Conservation (phyloP, 1,140 invertebrate species). For the Oreohelix idahoensis region DNA sequence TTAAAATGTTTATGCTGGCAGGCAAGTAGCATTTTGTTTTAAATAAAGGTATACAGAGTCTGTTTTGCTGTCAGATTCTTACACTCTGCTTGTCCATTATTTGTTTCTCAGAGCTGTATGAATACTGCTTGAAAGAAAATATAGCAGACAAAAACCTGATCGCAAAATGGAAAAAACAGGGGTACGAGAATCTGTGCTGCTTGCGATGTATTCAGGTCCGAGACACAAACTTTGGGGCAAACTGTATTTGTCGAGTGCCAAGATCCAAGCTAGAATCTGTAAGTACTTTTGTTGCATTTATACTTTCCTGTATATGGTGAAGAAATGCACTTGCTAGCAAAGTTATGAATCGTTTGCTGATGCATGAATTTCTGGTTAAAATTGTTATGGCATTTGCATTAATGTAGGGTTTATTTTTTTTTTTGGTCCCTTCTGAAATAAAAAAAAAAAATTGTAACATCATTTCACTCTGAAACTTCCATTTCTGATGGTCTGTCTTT, state of each 20-base stretch:
- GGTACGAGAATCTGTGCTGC: conserved; percentile 99
- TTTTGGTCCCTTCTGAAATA: no score
- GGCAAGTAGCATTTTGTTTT: no score
- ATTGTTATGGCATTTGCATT: no score
- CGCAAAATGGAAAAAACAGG: conserved; percentile 99
- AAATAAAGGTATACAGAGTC: no score
- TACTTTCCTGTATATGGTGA: not conserved
- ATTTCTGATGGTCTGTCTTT: no score
- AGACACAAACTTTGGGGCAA: conserved; percentile 99
- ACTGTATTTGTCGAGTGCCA: conserved; percentile 98
- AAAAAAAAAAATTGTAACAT: no score
- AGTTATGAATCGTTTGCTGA: no score
- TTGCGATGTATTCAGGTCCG: conserved; percentile 98
- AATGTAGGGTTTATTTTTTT: no score
- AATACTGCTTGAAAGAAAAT: conserved; percentile 96
- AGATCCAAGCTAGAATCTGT: conserved; percentile 98
- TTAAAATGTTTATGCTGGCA: no score
- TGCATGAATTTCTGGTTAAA: not conserved
- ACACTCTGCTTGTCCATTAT: not conserved
- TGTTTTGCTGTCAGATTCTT: no score
- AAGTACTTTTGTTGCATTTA: conserved; percentile 51
- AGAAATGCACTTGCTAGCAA: not conserved
- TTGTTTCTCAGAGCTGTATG: conserved; percentile 88
- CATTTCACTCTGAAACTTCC: no score
- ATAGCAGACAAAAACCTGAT: conserved; percentile 98